These are phyloP conservation scores for Ridgeia piscesae DNA, from an alignment of 1,140 invertebrate species.

Conservation along the genomic window DNA sequence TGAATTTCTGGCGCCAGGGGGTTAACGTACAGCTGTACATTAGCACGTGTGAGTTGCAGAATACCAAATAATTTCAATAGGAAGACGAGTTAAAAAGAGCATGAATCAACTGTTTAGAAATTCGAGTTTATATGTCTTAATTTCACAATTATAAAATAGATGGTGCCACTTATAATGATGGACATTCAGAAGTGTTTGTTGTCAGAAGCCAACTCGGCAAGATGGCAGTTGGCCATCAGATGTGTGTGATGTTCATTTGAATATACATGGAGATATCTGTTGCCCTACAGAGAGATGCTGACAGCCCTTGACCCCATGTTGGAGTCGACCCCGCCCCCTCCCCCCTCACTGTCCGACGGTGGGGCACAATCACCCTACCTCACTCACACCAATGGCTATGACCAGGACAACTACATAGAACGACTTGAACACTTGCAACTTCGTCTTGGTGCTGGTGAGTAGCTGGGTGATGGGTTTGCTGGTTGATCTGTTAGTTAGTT, in stretches of 20 bases:
- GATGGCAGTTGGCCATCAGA: too few relatives aligned
- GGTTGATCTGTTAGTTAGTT: too few relatives aligned
- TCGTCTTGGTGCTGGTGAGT: slow-evolving; percentile 16
- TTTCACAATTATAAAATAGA: not conserved
- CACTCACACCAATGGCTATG: not conserved
- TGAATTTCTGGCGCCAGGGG: too few relatives aligned
- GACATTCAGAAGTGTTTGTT: not conserved
- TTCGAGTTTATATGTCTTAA: not conserved
- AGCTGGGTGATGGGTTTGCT: not conserved
- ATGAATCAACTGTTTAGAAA: too few relatives aligned
- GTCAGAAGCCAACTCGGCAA: not conserved
- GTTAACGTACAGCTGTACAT: too few relatives aligned
- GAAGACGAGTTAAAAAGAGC: too few relatives aligned
- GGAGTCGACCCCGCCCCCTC: slow-evolving; percentile 13
- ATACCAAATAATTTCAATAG: too few relatives aligned
- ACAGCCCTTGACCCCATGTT: slow-evolving; percentile 9
- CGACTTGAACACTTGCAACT: slow-evolving; percentile 22
- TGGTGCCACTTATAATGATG: not conserved
- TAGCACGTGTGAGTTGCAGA: too few relatives aligned
- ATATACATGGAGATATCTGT: not conserved
- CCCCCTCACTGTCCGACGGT: not conserved
- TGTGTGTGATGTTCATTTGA: not conserved
- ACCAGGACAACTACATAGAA: slow-evolving; percentile 24
- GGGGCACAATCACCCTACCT: not conserved
- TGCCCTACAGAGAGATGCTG: slow-evolving; percentile 4